phyloP scores from a whole-genome alignment of 1,140 invertebrate genomes.

The Euglossa dilemma region DNA sequence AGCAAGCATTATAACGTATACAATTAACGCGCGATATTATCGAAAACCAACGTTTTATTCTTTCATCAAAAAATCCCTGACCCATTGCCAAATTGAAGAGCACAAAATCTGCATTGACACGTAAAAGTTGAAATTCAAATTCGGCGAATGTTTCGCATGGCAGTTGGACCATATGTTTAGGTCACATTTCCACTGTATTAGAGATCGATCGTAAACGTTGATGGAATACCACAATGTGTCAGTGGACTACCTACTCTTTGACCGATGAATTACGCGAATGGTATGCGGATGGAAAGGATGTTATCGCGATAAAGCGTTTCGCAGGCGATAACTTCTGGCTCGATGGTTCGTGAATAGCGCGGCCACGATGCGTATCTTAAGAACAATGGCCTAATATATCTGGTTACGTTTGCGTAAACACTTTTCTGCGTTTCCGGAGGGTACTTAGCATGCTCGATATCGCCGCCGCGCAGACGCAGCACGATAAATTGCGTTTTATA shows the following conservation, averaged over 20 bases:
- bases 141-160: too few species aligned
- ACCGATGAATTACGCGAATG: slow-evolving; percentile 31
- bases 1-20: too few species aligned
- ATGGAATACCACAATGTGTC: not conserved
- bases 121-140: too few species aligned
- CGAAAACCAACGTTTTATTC: too few species aligned
- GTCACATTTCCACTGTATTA: not conserved
- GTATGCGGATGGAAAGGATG: slow-evolving; percentile 27
- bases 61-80: too few species aligned
- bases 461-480: not conserved
- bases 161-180: not conserved
- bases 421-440: slow-evolving; percentile 48
- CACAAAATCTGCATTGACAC: too few species aligned
- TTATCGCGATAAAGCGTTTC: slow-evolving; percentile 54
- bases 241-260: not conserved
- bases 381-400: slow-evolving; percentile 65
- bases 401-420: slow-evolving; percentile 41
- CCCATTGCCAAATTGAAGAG: too few species aligned
- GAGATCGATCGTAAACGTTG: too few species aligned
- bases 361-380: slow-evolving; percentile 37
- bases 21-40: too few species aligned
- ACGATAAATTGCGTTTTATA: slow-evolving; percentile 56
- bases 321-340: slow-evolving; percentile 50
- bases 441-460: slow-evolving; percentile 52
- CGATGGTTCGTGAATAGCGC: slow-evolving; percentile 26